A percentile compares a stretch with the other conserved stretches of the same genome.
Conservation (phyloP, 1,140 invertebrate species). For the Dendrolimus kikuchii region DNA sequence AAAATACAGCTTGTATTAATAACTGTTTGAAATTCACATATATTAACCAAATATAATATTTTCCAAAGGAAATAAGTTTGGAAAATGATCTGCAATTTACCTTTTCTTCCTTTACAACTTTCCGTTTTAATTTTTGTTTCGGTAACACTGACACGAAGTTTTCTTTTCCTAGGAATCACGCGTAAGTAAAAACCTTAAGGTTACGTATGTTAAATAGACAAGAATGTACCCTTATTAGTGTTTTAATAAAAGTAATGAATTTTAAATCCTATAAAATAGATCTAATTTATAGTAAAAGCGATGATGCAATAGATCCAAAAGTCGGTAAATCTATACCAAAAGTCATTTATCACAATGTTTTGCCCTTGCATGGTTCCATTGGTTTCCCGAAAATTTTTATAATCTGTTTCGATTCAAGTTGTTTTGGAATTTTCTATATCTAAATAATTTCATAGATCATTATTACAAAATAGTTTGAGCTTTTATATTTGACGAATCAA, state of each 20-base stretch:
- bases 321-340: neutral
- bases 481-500: too few species aligned
- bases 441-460: too few species aligned
- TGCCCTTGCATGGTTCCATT: constrained; percentile 37
- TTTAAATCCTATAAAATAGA: too few species aligned
- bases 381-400: neutral
- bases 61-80: neutral
- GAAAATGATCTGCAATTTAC: neutral
- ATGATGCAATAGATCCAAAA: neutral
- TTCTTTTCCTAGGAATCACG: constrained; percentile 74
- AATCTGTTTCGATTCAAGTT: too few species aligned
- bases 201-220: constrained; percentile 54
- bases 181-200: constrained; percentile 64
- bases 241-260: constrained; percentile 19
- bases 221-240: constrained; percentile 53
- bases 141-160: constrained; percentile 56
- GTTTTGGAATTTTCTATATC: too few species aligned
- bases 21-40: too few species aligned
- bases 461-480: too few species aligned
- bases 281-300: neutral
- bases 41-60: too few species aligned
- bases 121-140: constrained; percentile 17
- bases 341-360: constrained; percentile 10
- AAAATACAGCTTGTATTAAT: too few species aligned
- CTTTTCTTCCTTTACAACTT: neutral